Evolutionary conservation across 2,888 invertebrate species (phyloP), one percentile per base, ranked within the genome.

Genomic region (Polietes domitor): DNA sequence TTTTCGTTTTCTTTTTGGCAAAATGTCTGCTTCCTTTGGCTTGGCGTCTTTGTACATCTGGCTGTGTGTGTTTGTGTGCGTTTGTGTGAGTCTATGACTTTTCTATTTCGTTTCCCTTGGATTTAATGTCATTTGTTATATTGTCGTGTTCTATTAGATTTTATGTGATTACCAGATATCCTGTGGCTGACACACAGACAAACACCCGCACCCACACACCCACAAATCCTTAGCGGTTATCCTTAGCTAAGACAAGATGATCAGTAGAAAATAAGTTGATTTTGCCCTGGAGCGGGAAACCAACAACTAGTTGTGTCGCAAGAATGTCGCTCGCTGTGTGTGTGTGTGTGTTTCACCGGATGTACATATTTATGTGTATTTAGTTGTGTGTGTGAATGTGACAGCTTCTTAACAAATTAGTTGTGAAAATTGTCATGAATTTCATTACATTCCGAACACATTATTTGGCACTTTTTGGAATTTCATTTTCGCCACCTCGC

Each of bases 81-180:
- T n/a, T n/a, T n/a, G n/a, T n/a, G n/a, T n/a, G n/a, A n/a, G 4
- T 47, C n/a, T 47, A 12, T 47, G 47, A 47, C 47, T 47, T 47
- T 47, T 47, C 47, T 12, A 47, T 47, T 15, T n/a, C 47, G n/a
- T 47, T 41, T 41, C 41, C 41, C 7, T 17, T 6, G 50, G 19
- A 17, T 50, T 9, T 5, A 68, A 79, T 79, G 58, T 68, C 65
- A 74, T 65, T 73, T 79, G 58, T 79, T 68, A 55, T 68, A 58
- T 68, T 79, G 65, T 68, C 55, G 55, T 79, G 68, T 79, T 79
- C 41, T 68, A 74, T 79, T 74, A 74, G 68, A 68, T 73, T 65
- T 79, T 79, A 65, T 79, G 79, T 74, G 65, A 73, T 74, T 74
- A 73, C 50, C 37, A 78, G 78, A 78, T 78, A 78, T 79, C 74